Evolutionary conservation across 1,140 invertebrate species (phyloP).

Genomic region (Babylonia areolata): DNA sequence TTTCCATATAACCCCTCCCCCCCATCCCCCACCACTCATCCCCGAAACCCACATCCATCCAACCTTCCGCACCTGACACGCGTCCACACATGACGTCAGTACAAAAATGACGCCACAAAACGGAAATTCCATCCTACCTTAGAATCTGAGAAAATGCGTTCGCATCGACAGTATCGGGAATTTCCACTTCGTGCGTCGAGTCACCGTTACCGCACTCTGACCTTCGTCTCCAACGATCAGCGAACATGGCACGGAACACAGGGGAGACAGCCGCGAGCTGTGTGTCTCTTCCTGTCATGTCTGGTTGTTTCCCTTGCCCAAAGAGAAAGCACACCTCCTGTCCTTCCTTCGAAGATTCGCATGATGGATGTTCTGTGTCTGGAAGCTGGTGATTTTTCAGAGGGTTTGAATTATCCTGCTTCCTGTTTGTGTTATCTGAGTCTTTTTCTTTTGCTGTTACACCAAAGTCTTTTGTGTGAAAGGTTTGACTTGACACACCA

Average conservation of each 20-base stretch:
- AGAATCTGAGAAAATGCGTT: not conserved
- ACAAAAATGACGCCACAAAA: not conserved
- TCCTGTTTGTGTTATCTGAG: too few species aligned
- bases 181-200: not conserved
- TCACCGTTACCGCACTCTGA: too few species aligned
- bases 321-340: not conserved
- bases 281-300: constrained; percentile 1
- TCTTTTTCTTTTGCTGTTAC: too few species aligned
- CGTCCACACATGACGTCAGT: not conserved
- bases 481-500: too few species aligned
- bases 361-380: not conserved
- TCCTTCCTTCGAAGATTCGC: not conserved
- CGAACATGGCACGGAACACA: constrained; percentile 20
- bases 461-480: too few species aligned
- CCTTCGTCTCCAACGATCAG: not conserved
- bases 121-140: not conserved
- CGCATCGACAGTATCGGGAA: constrained; percentile 12
- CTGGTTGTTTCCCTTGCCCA: not conserved
- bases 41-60: too few species aligned
- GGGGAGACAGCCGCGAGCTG: constrained; percentile 23
- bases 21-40: too few species aligned
- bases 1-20: too few species aligned
- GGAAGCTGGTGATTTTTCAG: too few species aligned
- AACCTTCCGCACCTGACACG: not conserved
- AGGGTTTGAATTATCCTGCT: too few species aligned